Evolutionary conservation across 2,113 vertebrate genomes (phyloP), one percentile per base, ranked within the genome.

Genomic region (Psilopsiagon aurifrons): DNA sequence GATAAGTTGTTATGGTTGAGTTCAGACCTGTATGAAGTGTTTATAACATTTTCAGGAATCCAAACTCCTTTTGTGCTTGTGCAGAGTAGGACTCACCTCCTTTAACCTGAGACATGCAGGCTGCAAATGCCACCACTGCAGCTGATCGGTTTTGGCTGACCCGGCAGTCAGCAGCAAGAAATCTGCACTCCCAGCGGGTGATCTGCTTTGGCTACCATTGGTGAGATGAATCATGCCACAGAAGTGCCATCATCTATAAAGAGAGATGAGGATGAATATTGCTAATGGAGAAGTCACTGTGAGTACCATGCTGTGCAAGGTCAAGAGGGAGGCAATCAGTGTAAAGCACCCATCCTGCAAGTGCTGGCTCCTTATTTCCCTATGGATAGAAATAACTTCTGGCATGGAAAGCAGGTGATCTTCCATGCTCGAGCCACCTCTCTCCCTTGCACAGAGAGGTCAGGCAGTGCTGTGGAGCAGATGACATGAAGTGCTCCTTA

Each of bases 1-100:
- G 13, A 19, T 0, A 2, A 10, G 35, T 0, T 57, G 2, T 33
- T 46, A 15, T 6, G n/a, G 3, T 3, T 68, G 39, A 64, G 10
- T 11, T 62, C 29, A n/a, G 22, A 8, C 31, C 54, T 13, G 20
- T 33, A 59, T 17, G n/a, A 7, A 3, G 7, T 6, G 9, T 7
- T 54, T 13, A 23, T 8, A 37, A 1, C 3, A 7, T 41, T 79
- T 63, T 27, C 17, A 64, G 52, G 13, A 41, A 20, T 6, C 19
- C 27, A 35, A 54, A 17, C 47, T 82, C 20, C 31, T 67, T 46
- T 15, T 27, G 27, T 74, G 35, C 19, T 31, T 55, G 0, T 2
- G 16, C 28, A 6, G 9, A 31, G 24, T 6, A 24, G 18, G 5
- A 14, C 24, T 77, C 39, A 12, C 47, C 37, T 73, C 11, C 49